Evolutionary conservation across 2,888 invertebrate genomes (phyloP).

Genomic region (Teleogryllus oceanicus): DNA sequence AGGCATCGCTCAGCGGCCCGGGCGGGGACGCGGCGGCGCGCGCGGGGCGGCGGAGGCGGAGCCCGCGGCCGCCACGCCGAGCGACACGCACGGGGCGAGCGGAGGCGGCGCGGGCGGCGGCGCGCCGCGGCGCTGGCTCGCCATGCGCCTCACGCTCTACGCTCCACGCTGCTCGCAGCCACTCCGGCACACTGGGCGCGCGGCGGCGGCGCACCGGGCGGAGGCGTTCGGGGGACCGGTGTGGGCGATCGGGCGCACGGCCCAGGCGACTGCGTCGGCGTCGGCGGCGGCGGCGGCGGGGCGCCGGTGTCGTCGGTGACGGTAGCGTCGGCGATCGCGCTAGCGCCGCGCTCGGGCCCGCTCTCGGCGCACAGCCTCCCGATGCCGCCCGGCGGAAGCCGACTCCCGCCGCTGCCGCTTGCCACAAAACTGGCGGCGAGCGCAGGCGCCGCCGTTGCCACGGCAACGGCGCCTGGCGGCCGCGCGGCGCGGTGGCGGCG

Average conservation of each 20-base stretch:
- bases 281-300: not conserved
- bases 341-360: no score
- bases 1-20: no score
- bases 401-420: not conserved
- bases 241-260: not conserved
- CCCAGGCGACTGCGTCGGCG: not conserved
- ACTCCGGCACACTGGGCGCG: not conserved
- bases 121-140: not conserved
- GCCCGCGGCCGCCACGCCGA: not conserved
- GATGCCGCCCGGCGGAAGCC: not conserved
- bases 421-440: constrained; percentile 18
- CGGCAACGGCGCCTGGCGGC: constrained; percentile 1
- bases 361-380: no score
- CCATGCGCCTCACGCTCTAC: no score
- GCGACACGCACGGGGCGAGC: not conserved
- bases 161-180: not conserved
- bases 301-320: not conserved
- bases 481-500: not conserved
- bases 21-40: not conserved
- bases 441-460: not conserved
- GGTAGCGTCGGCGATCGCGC: not conserved
- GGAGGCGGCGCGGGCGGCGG: not conserved
- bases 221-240: not conserved
- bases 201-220: not conserved
- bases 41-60: not conserved